phyloP scores from a whole-genome alignment of 1,140 invertebrate genomes.

The Akabosia matsudoensis region DNA sequence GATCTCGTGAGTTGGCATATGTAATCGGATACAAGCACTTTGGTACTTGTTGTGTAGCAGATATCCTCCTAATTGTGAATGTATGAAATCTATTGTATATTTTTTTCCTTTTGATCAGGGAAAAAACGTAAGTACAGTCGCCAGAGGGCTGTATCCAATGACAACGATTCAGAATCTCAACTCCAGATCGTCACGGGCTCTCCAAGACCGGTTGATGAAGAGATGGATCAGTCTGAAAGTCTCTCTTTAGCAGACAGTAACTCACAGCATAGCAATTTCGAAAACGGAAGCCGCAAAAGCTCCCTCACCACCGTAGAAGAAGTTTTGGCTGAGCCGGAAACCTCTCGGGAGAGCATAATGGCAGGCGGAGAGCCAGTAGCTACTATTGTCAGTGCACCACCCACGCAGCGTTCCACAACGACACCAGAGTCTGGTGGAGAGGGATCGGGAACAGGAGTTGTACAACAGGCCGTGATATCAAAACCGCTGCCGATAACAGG shows the following conservation, averaged over 20 bases:
- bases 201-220: not conserved
- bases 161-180: conserved; percentile 11
- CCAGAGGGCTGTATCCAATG: conserved; percentile 1
- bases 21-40: no score
- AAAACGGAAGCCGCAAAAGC: not conserved
- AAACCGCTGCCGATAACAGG: not conserved
- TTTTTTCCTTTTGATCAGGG: not conserved
- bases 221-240: conserved; percentile 21
- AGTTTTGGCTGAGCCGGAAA: no score
- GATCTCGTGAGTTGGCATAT: no score
- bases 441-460: not conserved
- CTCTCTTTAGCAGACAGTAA: not conserved
- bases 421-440: not conserved
- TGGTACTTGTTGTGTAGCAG: no score
- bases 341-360: not conserved
- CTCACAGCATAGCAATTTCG: not conserved
- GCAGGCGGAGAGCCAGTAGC: not conserved
- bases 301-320: no score
- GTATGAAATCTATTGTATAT: no score
- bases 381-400: not conserved
- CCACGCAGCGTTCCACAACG: not conserved
- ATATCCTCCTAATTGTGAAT: no score
- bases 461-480: not conserved
- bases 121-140: conserved; percentile 18
- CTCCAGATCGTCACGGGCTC: not conserved